phyloP scores from a whole-genome alignment of 2,797 vertebrate genomes.

The Aplochiton taeniatus region DNA sequence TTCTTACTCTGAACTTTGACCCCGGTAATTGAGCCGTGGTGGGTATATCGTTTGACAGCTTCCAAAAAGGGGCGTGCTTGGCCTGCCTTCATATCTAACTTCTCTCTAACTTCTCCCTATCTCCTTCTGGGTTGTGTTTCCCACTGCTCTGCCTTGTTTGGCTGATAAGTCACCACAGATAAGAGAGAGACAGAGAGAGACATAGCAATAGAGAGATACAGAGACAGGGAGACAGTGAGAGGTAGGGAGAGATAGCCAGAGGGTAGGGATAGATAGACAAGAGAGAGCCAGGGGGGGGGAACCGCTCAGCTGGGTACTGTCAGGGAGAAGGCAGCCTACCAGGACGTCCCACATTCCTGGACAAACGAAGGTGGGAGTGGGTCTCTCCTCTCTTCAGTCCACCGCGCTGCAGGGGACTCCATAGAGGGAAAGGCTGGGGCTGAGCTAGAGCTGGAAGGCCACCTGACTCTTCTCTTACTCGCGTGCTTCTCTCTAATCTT shows the following conservation, averaged over 20 bases:
- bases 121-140: slow-evolving; percentile 42
- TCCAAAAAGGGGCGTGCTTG: too few species aligned
- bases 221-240: too few species aligned
- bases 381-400: slow-evolving; percentile 44
- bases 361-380: slow-evolving; percentile 67
- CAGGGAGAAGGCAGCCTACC: slow-evolving; percentile 62
- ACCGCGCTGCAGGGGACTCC: slow-evolving; percentile 38
- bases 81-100: too few species aligned
- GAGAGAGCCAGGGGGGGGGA: slow-evolving; percentile 42
- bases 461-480: too few species aligned
- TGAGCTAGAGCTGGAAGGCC: too few species aligned
- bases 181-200: slow-evolving; percentile 29
- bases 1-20: too few species aligned
- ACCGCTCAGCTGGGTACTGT: slow-evolving; percentile 62
- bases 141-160: slow-evolving; percentile 27
- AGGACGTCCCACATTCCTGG: slow-evolving; percentile 70
- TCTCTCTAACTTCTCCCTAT: neutral
- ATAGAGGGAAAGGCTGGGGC: slow-evolving; percentile 12
- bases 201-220: too few species aligned
- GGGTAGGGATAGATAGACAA: too few species aligned
- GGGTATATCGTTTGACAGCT: too few species aligned
- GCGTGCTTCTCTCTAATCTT: neutral
- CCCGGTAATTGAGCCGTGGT: too few species aligned
- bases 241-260: too few species aligned
- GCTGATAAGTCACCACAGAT: slow-evolving; percentile 52